Evolutionary conservation across 2,888 invertebrate genomes (phyloP).

Genomic region (Pyrgus malvae): DNA sequence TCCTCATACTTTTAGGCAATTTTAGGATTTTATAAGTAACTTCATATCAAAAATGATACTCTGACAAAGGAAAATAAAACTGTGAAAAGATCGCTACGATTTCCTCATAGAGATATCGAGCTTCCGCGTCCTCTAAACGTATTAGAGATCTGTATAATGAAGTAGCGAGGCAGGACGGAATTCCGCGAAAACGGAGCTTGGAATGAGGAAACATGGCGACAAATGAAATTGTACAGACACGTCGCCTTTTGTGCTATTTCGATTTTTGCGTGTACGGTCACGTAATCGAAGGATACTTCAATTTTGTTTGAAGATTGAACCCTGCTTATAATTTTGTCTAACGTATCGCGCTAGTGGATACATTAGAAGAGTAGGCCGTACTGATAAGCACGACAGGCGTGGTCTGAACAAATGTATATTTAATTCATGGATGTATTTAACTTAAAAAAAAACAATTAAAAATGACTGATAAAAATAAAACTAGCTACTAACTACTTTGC

Average conservation of each 20-base stretch:
- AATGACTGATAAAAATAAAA: too few relatives aligned
- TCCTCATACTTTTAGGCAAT: too few relatives aligned
- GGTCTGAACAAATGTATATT: too few relatives aligned
- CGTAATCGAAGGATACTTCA: constrained; percentile 10
- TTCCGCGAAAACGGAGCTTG: constrained; percentile 4
- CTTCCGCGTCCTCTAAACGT: constrained; percentile 20
- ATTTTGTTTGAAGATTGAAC: not conserved
- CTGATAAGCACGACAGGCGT: too few relatives aligned
- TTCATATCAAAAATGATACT: not conserved
- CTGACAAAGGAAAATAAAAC: constrained; percentile 1
- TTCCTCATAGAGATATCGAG: constrained; percentile 20
- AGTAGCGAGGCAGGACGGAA: constrained; percentile 19
- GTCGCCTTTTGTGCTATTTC: constrained; percentile 11
- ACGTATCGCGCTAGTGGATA: too few relatives aligned
- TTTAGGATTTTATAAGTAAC: too few relatives aligned
- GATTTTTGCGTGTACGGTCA: constrained; percentile 7
- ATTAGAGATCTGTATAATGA: constrained; percentile 26
- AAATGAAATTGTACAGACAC: constrained; percentile 27
- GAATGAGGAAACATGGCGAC: constrained; percentile 21
- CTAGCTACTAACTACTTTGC: too few relatives aligned
- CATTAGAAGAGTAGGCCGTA: too few relatives aligned
- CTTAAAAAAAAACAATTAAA: too few relatives aligned
- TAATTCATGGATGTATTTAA: too few relatives aligned
- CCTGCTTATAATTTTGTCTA: too few relatives aligned
- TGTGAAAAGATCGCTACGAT: constrained; percentile 7